phyloP scores from a whole-genome alignment of 2,888 invertebrate species.

The Drosophila colorata region DNA sequence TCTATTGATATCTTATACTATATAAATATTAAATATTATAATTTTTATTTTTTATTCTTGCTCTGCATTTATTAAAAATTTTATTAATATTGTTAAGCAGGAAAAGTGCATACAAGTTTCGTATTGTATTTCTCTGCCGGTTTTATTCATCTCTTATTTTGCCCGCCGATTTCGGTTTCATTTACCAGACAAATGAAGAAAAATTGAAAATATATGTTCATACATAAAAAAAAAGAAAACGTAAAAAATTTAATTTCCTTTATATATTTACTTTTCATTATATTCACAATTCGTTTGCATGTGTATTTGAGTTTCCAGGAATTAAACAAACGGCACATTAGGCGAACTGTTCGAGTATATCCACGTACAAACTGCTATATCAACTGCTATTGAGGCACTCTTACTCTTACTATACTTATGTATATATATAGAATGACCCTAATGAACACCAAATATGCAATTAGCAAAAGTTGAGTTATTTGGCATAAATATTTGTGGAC shows the following conservation, averaged over 20 bases:
- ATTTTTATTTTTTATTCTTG: too few species aligned
- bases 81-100: neutral
- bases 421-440: conserved; percentile 53
- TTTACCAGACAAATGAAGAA: conserved; percentile 50
- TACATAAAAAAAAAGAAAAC: neutral
- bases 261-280: conserved; percentile 61
- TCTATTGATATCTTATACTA: too few species aligned
- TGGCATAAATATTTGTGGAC: conserved; percentile 75
- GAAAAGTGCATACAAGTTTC: conserved; percentile 20
- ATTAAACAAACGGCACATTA: conserved; percentile 47
- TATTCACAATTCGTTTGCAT: conserved; percentile 34
- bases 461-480: conserved; percentile 75
- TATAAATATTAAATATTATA: too few species aligned
- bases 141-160: conserved; percentile 17
- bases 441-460: conserved; percentile 80
- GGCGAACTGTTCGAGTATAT: conserved; percentile 3
- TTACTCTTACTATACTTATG: conserved; percentile 7
- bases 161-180: conserved; percentile 44
- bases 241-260: conserved; percentile 38
- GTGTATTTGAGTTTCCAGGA: conserved; percentile 32
- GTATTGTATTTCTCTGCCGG: neutral
- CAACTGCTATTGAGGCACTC: conserved; percentile 8
- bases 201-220: conserved; percentile 31
- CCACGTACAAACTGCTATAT: neutral
- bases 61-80: too few species aligned